A percentile compares a stretch with the other conserved stretches of the same genome.
Evolutionary conservation across 2,888 invertebrate genomes (phyloP).

Genomic region (Lochmaea crataegi): DNA sequence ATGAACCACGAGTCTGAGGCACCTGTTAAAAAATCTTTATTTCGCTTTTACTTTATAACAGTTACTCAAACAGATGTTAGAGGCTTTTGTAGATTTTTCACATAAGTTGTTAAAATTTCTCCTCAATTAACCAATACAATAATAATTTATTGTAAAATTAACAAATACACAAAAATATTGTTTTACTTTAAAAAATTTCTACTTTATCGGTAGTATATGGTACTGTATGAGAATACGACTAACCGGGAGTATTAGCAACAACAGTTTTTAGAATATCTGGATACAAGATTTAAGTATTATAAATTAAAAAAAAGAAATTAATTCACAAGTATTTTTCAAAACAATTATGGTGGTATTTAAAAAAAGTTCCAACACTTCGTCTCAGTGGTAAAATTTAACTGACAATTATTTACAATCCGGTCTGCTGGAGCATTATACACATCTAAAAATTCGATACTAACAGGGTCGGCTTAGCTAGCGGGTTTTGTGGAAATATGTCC

Average conservation of each 20-base stretch:
- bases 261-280: not conserved
- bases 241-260: not conserved
- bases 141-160: too few species aligned
- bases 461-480: not conserved
- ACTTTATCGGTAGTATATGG: not conserved
- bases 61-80: constrained; percentile 4
- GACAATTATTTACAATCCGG: not conserved
- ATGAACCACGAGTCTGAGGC: constrained; percentile 13
- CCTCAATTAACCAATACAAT: not conserved
- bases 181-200: too few species aligned
- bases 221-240: not conserved
- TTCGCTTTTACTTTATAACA: constrained; percentile 34
- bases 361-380: too few species aligned
- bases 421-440: not conserved
- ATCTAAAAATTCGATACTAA: not conserved
- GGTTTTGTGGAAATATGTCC: not conserved
- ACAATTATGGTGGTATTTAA: too few species aligned
- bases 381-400: not conserved
- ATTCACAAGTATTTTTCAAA: too few species aligned
- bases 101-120: not conserved
- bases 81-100: not conserved
- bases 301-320: too few species aligned
- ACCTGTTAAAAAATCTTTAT: constrained; percentile 32
- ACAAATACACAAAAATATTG: too few species aligned
- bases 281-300: too few species aligned